Base-by-base conservation (phyloP, 2,888 invertebrate species). In the Aphodius granarius region DNA sequence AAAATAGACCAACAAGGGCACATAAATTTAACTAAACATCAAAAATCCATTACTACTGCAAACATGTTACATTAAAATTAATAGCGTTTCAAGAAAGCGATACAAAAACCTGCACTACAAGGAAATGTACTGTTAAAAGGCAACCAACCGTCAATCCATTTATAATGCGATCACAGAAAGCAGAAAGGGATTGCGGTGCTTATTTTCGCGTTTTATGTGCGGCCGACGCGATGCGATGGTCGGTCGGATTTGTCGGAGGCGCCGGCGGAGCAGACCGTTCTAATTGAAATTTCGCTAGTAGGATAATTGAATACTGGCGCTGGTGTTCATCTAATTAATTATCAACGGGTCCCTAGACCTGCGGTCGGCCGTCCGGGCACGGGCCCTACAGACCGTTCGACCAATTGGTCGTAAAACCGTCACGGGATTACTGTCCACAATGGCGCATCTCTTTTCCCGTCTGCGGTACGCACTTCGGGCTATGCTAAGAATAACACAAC, bases 251-350 rank as follows among this genome's bases (percentile, higher is more conserved):
- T 13, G 43, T 1, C 1, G 43, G 43, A 43, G 43, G 43, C 43
- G 43, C 43, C 13, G 43, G 43, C 43, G 13, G 43, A n/a, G n/a
- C n/a, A n/a, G 18, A 18, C 20, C 22, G 3, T 22, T 20, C 68
- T 68, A 68, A 68, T 68, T 68, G 68, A 68, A 68, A 68, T 68
- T 68, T 68, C 20, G 68, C 15, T n/a, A 18, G 68, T 22, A 6
- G 43, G 43, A 68, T 68, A 68, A 68, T 68, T 68, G 68, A 68
- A 68, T 68, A 68, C 68, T 43, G 43, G 43, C 43, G 43, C 43
- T n/a, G n/a, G 43, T 43, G 43, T 43, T 68, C 22, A 68, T 68
- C 68, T 68, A 68, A 68, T 68, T 68, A 68, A 68, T 68, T 68
- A 22, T 21, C 68, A 68, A 21, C 20, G 68, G 20, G 43, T 43